Percentiles rank a stretch among this genome's conserved stretches.
These are phyloP conservation scores for Parnassius orleans DNA, from an alignment of 2,888 invertebrate genomes.

Conservation along the genomic window DNA sequence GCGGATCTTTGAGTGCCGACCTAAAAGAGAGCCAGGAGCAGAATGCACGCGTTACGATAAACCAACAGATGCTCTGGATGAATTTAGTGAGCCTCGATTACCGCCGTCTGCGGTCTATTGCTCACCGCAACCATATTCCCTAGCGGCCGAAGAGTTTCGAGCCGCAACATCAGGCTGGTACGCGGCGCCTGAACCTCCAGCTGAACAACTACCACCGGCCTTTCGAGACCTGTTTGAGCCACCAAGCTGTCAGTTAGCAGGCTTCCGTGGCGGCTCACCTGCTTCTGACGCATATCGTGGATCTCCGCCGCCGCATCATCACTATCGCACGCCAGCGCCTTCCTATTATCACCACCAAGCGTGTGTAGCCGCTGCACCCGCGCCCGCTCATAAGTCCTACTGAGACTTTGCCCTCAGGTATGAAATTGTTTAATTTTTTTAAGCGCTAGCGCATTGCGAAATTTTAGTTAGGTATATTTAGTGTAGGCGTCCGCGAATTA, in stretches of 20 bases:
- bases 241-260: conserved; percentile 74
- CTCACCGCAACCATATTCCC: conserved; percentile 71
- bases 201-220: conserved; percentile 68
- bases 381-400: conserved; percentile 76
- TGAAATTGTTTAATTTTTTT: conserved; percentile 36
- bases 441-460: conserved; percentile 56
- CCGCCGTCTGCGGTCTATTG: conserved; percentile 80
- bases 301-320: conserved; percentile 72
- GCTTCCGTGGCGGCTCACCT: conserved; percentile 73
- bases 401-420: conserved; percentile 69
- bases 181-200: conserved; percentile 77
- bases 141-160: conserved; percentile 80
- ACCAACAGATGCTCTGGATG: conserved; percentile 61
- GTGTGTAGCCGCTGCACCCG: conserved; percentile 77
- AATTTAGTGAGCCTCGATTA: conserved; percentile 77
- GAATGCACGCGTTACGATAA: conserved; percentile 80
- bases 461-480: conserved; percentile 30
- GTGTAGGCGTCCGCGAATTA: conserved; percentile 58
- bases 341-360: conserved; percentile 82
- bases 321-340: conserved; percentile 71
- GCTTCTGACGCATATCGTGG: conserved; percentile 66
- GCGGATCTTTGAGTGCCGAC: conserved; percentile 83
- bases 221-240: conserved; percentile 77
- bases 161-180: conserved; percentile 77
- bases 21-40: conserved; percentile 85